A percentile compares a stretch with the other conserved stretches of the same genome.
Evolutionary conservation across 23 tunicate genomes (phyloP).

Genomic region (Clavelina lepadiformis): DNA sequence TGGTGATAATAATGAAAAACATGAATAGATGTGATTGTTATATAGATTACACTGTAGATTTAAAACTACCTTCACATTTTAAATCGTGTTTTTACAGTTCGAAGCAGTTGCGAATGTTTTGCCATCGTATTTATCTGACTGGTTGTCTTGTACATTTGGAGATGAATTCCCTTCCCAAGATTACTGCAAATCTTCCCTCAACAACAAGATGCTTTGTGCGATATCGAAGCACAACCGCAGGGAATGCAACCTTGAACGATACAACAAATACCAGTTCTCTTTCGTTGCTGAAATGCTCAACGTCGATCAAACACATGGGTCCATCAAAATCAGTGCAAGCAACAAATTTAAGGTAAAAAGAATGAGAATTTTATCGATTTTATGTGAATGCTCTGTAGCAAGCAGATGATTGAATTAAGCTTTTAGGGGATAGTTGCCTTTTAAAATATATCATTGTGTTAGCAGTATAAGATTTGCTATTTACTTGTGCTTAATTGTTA

Average conservation of each 20-base stretch:
- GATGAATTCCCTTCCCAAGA: conserved; percentile 17
- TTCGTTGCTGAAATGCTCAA: conserved; percentile 7
- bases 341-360: conserved; percentile 5
- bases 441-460: too few relatives aligned
- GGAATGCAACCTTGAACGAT: conserved; percentile 46
- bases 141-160: conserved; percentile 64
- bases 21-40: neutral
- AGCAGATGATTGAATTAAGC: too few relatives aligned
- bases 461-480: too few relatives aligned
- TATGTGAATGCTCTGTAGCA: too few relatives aligned
- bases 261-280: conserved; percentile 50
- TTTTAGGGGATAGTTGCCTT: too few relatives aligned
- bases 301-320: neutral
- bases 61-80: neutral
- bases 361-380: too few relatives aligned
- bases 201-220: neutral
- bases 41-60: neutral
- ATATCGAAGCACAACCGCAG: neutral
- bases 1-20: too few relatives aligned
- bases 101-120: conserved; percentile 27
- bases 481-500: too few relatives aligned
- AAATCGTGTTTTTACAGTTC: conserved; percentile 1
- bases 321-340: neutral
- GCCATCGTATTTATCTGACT: conserved; percentile 29
- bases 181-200: conserved; percentile 1